Evolutionary conservation across 2,888 invertebrate genomes (phyloP).

Genomic region (Digitonthophagus gazella): DNA sequence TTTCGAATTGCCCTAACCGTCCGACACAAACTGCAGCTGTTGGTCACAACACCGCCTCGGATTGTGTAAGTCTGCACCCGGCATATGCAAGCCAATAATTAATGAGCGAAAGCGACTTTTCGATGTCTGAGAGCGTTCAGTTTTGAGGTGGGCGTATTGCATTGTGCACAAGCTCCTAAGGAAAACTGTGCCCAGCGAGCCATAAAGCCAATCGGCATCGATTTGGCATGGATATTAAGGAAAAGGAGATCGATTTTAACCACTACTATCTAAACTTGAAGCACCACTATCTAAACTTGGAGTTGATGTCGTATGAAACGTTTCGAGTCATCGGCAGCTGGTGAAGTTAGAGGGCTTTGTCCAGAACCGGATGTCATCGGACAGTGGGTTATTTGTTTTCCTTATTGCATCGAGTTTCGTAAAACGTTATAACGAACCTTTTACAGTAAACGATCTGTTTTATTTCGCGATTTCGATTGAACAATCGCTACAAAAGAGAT

Average conservation of each 20-base stretch:
- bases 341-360: not conserved
- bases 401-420: not conserved
- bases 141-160: slow-evolving; percentile 27
- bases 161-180: slow-evolving; percentile 20
- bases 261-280: no score
- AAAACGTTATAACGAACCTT: not conserved
- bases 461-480: no score
- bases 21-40: not conserved
- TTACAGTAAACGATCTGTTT: not conserved
- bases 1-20: not conserved
- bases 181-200: not conserved
- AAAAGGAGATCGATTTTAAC: not conserved
- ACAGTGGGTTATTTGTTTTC: not conserved
- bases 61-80: slow-evolving; percentile 29
- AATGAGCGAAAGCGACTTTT: slow-evolving; percentile 32
- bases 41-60: slow-evolving; percentile 21
- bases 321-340: not conserved
- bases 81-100: slow-evolving; percentile 29
- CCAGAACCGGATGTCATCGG: not conserved
- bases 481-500: no score
- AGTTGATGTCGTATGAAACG: no score
- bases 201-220: not conserved
- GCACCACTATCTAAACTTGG: no score
- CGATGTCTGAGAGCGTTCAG: slow-evolving; percentile 21
- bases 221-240: no score